Percentiles rank a stretch among this genome's conserved stretches.
Conservation (phyloP, 1,140 invertebrate species). For the Coptotermes formosanus region DNA sequence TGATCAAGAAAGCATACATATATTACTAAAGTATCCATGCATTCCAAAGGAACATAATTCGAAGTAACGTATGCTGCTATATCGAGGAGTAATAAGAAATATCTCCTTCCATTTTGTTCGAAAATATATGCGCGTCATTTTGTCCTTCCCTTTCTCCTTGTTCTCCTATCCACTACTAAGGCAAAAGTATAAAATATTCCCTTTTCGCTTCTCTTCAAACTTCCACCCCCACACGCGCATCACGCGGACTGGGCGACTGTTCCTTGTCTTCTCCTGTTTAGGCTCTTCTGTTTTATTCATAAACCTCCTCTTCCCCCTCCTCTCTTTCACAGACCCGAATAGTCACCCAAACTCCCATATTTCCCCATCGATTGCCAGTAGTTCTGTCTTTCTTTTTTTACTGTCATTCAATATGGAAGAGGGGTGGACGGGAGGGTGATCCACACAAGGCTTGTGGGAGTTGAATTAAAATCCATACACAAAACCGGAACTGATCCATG, state of each 20-base stretch:
- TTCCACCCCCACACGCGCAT: background rate
- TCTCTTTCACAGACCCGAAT: background rate
- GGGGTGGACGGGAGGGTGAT: background rate
- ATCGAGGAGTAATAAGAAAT: background rate
- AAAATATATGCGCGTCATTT: background rate
- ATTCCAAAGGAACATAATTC: background rate
- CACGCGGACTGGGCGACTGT: background rate
- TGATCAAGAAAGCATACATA: too few relatives aligned
- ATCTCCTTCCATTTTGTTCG: background rate
- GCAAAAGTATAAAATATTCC: slow-evolving; percentile 16
- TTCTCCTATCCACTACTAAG: background rate
- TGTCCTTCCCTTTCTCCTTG: background rate
- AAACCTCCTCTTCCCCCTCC: slow-evolving; percentile 2
- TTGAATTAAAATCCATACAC: slow-evolving; percentile 1
- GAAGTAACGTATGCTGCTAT: background rate
- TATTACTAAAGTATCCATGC: too few relatives aligned
- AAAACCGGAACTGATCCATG: background rate
- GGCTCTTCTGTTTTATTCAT: slow-evolving; percentile 34
- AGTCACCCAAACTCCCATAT: slow-evolving; percentile 27
- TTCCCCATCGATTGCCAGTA: slow-evolving; percentile 3
- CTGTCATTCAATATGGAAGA: slow-evolving; percentile 11
- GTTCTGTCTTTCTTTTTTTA: background rate
- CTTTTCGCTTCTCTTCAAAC: slow-evolving; percentile 7
- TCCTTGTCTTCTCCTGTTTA: slow-evolving; percentile 30
- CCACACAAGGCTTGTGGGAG: background rate